Base-by-base conservation (phyloP, 2,888 invertebrate species). In the Drosophila crucigera region DNA sequence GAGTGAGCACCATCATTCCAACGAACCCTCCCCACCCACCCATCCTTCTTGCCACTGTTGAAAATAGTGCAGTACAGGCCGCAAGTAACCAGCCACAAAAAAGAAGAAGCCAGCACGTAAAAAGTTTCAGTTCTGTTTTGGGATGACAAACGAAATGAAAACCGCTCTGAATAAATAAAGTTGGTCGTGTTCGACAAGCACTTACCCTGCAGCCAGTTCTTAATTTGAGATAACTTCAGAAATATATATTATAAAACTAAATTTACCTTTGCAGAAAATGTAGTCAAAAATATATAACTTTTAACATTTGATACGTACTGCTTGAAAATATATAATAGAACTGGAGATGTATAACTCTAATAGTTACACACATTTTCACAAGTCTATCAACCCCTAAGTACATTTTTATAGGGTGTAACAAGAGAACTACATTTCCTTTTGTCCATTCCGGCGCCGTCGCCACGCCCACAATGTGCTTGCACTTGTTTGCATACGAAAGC, bases 401-500 rank as follows among this genome's bases (percentile, higher is more conserved):
- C 11, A 16, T 16, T 43, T 11, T 10, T 31, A 11, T 19, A 22
- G 35, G 37, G 60, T 47, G 66, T 49, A 25, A 49, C 66, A 58
- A 68, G 66, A 55, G 65, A 61, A 50, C 68, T 62, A 50, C 65
- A 75, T 73, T 83, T 80, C 58, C 81, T 80, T 68, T 68, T 80
- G 77, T 83, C 78, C 82, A 80, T 73, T 74, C 62, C 65, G 52
- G 55, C 56, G 65, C 53, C 83, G 50, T 50, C 30, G 49, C 11
- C 77, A 70, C 73, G 62, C 74, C 69, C 50, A 49, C 72, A 71
- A 55, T 58, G 68, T 59, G 37, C 68, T 37, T 89, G 87, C 89
- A 89, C 83, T 83, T 87, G 82, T 87, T 84, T 84, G 89, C 89
- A 82, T 82, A 80, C 76, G 84, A 74, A 82, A 79, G 70, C 68